Evolutionary conservation across 2,113 vertebrate genomes (phyloP).

Genomic region (Mobula birostris): DNA sequence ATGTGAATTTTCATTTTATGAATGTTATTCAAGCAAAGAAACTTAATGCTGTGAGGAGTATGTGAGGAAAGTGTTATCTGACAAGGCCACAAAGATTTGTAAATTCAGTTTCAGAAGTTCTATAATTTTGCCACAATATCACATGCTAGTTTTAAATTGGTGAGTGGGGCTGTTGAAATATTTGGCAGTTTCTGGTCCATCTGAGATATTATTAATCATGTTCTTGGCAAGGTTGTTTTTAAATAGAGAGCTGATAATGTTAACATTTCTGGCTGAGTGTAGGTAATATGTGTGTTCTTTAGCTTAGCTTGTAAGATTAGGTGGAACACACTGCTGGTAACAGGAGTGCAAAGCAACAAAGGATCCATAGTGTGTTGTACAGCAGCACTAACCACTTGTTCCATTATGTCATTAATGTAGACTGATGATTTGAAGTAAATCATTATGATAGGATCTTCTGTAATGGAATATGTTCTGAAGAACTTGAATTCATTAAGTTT

Average conservation of each 20-base stretch:
- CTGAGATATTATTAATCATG: not conserved
- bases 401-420: not conserved
- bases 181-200: not conserved
- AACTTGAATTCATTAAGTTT: not conserved
- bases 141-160: not conserved
- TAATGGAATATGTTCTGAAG: not conserved
- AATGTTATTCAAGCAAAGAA: not conserved
- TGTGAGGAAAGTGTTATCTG: not conserved
- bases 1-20: not conserved
- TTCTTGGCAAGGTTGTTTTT: not conserved
- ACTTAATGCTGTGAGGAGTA: not conserved
- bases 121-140: not conserved
- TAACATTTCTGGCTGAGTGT: not conserved
- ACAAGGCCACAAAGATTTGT: not conserved
- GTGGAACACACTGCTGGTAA: not conserved
- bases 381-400: not conserved
- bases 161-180: not conserved
- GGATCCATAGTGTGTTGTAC: not conserved
- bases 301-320: not conserved
- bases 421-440: not conserved
- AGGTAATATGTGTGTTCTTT: not conserved
- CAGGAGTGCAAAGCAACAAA: not conserved
- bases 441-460: not conserved
- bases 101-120: not conserved
- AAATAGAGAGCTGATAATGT: not conserved